Conservation (phyloP, 2,888 invertebrate genomes). For the Nycteola revayana region DNA sequence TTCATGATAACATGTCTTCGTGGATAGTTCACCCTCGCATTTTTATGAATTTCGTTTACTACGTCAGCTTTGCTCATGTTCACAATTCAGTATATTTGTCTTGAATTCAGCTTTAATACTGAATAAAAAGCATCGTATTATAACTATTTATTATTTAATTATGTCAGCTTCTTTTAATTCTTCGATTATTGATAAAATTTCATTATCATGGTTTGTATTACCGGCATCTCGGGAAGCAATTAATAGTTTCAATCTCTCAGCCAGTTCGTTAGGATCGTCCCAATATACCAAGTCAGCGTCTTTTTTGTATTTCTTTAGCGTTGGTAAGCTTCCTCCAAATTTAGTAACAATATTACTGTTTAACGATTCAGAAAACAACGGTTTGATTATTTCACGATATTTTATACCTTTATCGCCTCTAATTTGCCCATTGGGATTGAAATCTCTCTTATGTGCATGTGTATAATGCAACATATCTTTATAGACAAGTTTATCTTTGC, state of each 20-base stretch:
- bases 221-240: slow-evolving; percentile 26
- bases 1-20: too few species aligned
- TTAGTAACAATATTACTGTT: background rate
- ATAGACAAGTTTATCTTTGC: slow-evolving; percentile 12
- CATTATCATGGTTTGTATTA: slow-evolving; percentile 23
- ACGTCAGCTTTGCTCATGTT: too few species aligned
- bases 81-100: too few species aligned
- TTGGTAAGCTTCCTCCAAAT: slow-evolving; percentile 14
- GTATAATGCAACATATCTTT: slow-evolving; percentile 10
- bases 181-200: too few species aligned
- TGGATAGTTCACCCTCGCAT: too few species aligned
- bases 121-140: too few species aligned
- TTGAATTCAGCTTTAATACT: too few species aligned
- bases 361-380: slow-evolving; percentile 1
- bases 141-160: too few species aligned
- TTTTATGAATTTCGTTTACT: too few species aligned
- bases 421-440: slow-evolving; percentile 11
- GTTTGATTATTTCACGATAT: slow-evolving; percentile 9
- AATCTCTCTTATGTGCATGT: slow-evolving; percentile 18
- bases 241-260: too few species aligned
- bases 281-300: slow-evolving; percentile 25
- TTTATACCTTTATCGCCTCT: slow-evolving; percentile 13
- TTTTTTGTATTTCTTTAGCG: slow-evolving; percentile 4
- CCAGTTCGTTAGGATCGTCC: too few species aligned
- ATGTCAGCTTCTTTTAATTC: slow-evolving; percentile 11